Percentiles rank a stretch among this genome's conserved stretches.
phyloP scores from a whole-genome alignment of 92 coral and sea anemone genomes.

The Epizoanthus rinbou region DNA sequence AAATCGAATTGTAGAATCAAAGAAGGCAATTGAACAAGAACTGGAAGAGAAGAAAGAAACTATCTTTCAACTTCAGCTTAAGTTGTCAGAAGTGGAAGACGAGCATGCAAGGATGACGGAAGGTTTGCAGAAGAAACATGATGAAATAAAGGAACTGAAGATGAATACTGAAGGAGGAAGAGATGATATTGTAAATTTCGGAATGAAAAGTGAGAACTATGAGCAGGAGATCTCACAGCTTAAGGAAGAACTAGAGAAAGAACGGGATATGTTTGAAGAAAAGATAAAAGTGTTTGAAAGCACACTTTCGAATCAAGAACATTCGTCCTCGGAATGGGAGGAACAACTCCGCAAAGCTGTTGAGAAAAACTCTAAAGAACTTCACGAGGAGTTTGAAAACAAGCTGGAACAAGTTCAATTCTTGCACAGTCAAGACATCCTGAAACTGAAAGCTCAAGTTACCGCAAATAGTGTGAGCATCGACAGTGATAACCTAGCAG shows the following conservation, averaged over 20 bases:
- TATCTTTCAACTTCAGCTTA: conserved; percentile 24
- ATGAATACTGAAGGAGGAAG: conserved; percentile 47
- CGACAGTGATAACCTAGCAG: conserved; percentile 51
- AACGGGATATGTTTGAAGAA: conserved; percentile 41
- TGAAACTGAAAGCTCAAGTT: conserved; percentile 46
- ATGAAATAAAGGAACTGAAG: neutral
- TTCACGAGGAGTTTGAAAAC: neutral
- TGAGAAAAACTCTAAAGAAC: neutral
- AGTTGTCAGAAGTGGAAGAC: conserved; percentile 29
- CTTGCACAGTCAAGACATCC: conserved; percentile 10
- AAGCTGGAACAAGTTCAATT: conserved; percentile 11
- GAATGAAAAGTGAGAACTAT: conserved; percentile 42
- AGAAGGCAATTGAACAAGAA: conserved; percentile 54
- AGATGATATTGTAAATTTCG: conserved; percentile 45
- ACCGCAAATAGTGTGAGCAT: conserved; percentile 45
- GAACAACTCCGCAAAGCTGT: neutral
- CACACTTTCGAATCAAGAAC: conserved; percentile 20
- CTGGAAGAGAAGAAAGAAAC: conserved; percentile 42
- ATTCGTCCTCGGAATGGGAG: conserved; percentile 6
- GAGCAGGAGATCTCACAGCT: conserved; percentile 44
- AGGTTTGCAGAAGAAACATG: neutral
- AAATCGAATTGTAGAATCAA: conserved; percentile 57
- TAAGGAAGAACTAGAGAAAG: conserved; percentile 48
- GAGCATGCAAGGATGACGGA: conserved; percentile 4
- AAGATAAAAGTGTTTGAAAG: conserved; percentile 48